These are phyloP conservation scores for Gobiocypris rarus DNA, from an alignment of 2,113 vertebrate genomes.

Conservation along the genomic window DNA sequence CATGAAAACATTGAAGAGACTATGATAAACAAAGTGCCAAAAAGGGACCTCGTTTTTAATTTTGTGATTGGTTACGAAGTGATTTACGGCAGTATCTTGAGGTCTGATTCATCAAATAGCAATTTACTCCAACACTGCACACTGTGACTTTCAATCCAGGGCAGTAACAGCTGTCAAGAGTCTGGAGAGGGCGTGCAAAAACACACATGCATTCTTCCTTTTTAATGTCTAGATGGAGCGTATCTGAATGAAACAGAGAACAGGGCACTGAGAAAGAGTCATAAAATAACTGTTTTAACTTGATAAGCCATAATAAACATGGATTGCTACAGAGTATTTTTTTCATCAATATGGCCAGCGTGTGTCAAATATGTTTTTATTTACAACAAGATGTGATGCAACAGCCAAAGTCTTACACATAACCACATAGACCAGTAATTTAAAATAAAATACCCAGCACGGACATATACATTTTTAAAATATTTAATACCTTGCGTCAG, in stretches of 20 bases:
- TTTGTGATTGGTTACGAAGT: background rate
- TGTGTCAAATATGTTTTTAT: background rate
- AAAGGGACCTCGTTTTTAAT: background rate
- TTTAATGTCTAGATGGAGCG: background rate
- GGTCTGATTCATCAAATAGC: background rate
- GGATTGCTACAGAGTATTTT: background rate
- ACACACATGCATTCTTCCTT: background rate
- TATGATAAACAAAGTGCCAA: background rate
- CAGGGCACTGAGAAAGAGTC: background rate
- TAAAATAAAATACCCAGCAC: background rate
- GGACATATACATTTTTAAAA: background rate
- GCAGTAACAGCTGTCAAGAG: background rate
- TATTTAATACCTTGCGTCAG: background rate
- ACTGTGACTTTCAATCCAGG: background rate
- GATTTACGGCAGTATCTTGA: background rate
- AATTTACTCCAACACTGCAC: background rate
- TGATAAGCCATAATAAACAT: conserved; percentile 2
- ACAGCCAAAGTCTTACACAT: background rate
- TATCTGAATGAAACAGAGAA: background rate
- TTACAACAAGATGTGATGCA: background rate
- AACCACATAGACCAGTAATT: background rate
- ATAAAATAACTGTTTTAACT: background rate
- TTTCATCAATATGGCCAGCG: background rate
- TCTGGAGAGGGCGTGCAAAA: background rate
- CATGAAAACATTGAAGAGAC: background rate